Conservation (phyloP, 2,888 invertebrate species). For the Synergus laeviventris region DNA sequence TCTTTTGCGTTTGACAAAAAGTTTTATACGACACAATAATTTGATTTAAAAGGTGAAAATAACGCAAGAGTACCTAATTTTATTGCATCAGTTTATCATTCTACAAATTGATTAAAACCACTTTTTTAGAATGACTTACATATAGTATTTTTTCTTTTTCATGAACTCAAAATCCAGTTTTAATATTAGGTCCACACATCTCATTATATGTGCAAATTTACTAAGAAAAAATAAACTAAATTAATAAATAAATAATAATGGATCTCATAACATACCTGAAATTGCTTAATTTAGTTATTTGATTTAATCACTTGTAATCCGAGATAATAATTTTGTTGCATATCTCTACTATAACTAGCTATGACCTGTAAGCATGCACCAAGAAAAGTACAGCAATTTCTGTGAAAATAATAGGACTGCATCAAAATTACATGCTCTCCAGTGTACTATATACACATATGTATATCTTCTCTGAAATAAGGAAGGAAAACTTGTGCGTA, state of each 20-base stretch:
- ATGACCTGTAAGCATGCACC: constrained; percentile 5
- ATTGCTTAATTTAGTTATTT: not conserved
- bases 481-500: not conserved
- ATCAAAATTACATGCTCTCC: constrained; percentile 11
- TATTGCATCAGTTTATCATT: not conserved
- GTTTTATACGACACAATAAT: not conserved
- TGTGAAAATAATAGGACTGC: constrained; percentile 16
- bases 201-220: not conserved
- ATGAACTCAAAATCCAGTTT: not conserved
- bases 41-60: not conserved
- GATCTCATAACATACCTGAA: not conserved
- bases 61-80: not conserved
- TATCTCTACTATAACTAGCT: not conserved
- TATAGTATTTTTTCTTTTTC: not conserved
- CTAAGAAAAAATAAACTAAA: not conserved
- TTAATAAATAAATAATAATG: not conserved
- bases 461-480: not conserved
- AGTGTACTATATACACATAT: not conserved
- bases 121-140: not conserved
- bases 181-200: not conserved
- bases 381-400: constrained; percentile 19
- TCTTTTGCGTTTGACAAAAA: constrained; percentile 2
- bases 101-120: not conserved
- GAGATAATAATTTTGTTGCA: not conserved
- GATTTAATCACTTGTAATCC: constrained; percentile 1